Evolutionary conservation across 2,113 vertebrate species (phyloP).

Genomic region (Crotalus horridus): DNA sequence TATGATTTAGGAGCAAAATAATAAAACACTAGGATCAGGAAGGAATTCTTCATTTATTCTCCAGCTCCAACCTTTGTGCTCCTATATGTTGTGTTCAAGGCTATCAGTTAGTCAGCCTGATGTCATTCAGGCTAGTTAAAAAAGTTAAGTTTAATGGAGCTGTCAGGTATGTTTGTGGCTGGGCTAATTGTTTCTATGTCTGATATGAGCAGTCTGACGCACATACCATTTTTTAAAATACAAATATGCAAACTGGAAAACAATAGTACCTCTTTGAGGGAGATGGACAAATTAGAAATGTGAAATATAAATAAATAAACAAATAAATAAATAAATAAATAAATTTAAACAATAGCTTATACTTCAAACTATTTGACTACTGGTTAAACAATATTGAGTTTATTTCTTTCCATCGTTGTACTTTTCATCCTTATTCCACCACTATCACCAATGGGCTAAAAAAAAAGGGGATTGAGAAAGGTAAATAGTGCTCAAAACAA

Average conservation of each 20-base stretch:
- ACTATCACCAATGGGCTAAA: neutral
- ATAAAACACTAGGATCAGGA: neutral
- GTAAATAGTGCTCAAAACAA: neutral
- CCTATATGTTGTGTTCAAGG: neutral
- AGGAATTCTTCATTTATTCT: neutral
- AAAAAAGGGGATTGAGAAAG: neutral
- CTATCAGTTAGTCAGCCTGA: neutral
- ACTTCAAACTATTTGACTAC: neutral
- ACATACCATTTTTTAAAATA: neutral
- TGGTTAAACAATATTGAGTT: neutral
- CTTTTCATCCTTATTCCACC: neutral
- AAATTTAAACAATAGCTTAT: neutral
- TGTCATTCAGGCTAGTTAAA: neutral
- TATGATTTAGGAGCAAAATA: neutral
- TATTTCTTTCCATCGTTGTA: neutral
- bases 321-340: neutral
- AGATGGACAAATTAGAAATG: neutral
- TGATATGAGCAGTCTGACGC: neutral
- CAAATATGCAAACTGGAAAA: neutral
- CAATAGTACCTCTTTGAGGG: neutral
- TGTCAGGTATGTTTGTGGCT: neutral
- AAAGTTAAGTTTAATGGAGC: neutral
- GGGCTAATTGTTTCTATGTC: neutral
- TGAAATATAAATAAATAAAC: neutral
- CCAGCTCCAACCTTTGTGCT: neutral